A percentile compares a stretch with the other conserved stretches of the same genome.
These are phyloP conservation scores for Subacronicta megacephala DNA, from an alignment of 2,888 invertebrate species.

Conservation along the genomic window DNA sequence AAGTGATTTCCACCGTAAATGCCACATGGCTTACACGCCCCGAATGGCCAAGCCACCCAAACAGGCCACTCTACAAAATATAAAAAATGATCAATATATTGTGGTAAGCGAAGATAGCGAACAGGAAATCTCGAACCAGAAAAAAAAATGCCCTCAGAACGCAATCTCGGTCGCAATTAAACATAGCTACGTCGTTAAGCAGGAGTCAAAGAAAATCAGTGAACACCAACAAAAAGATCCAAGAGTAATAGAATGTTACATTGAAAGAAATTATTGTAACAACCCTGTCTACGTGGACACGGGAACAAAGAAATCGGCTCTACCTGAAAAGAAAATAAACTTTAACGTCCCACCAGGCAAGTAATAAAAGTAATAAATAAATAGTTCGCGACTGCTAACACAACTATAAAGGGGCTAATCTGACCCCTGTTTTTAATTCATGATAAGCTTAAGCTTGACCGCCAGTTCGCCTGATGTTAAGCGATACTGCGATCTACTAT, in stretches of 20 bases:
- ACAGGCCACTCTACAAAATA: slow-evolving; percentile 6
- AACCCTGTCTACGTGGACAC: background rate
- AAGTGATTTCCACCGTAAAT: slow-evolving; percentile 3
- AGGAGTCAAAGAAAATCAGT: background rate
- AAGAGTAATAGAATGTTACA: slow-evolving; percentile 10
- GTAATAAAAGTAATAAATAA: no score
- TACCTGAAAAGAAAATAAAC: slow-evolving; percentile 31
- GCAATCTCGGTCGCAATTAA: background rate
- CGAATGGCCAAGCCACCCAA: slow-evolving; percentile 6
- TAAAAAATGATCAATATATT: slow-evolving; percentile 22
- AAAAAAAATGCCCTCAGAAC: slow-evolving; percentile 1
- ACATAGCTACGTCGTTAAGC: background rate
- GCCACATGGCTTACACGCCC: background rate
- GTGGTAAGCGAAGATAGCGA: slow-evolving; percentile 6
- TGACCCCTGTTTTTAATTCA: no score
- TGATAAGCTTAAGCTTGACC: no score
- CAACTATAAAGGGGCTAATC: no score
- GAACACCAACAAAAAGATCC: background rate
- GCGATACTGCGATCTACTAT: no score
- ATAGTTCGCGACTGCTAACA: no score
- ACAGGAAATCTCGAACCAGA: background rate
- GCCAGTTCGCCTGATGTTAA: no score
- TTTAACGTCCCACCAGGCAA: slow-evolving; percentile 19
- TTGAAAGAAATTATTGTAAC: background rate
- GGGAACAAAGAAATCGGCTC: slow-evolving; percentile 3